These are phyloP conservation scores for Diploptera punctata DNA, from an alignment of 2,888 invertebrate genomes.

Conservation along the genomic window DNA sequence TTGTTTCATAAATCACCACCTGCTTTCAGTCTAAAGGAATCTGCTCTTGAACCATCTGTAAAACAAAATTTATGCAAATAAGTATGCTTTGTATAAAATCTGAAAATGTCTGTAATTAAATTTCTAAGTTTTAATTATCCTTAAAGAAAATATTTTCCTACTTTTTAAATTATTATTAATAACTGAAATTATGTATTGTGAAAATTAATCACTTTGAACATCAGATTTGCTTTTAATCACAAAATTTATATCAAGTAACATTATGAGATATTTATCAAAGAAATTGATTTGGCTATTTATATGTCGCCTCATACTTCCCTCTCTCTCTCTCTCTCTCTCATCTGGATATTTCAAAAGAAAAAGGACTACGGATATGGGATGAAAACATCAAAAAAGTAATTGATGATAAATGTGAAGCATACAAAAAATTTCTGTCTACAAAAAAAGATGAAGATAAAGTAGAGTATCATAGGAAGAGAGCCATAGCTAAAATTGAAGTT, in stretches of 20 bases:
- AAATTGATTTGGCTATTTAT: no score
- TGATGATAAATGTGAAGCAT: no score
- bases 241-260: not conserved
- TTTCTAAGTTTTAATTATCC: not conserved
- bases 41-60: constrained; percentile 48
- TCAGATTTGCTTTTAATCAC: not conserved
- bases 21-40: constrained; percentile 47
- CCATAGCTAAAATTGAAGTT: no score
- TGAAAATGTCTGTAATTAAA: not conserved
- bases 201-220: not conserved
- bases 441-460: no score
- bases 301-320: no score
- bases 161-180: not conserved
- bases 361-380: no score
- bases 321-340: no score
- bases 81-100: not conserved
- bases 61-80: constrained; percentile 1
- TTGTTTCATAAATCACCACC: not conserved
- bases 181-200: not conserved
- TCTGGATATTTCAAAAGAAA: no score
- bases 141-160: not conserved
- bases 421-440: no score
- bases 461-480: no score
- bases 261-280: no score
- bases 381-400: no score